Base-by-base conservation (phyloP, 1,140 invertebrate genomes). In the Drosophila busckii region DNA sequence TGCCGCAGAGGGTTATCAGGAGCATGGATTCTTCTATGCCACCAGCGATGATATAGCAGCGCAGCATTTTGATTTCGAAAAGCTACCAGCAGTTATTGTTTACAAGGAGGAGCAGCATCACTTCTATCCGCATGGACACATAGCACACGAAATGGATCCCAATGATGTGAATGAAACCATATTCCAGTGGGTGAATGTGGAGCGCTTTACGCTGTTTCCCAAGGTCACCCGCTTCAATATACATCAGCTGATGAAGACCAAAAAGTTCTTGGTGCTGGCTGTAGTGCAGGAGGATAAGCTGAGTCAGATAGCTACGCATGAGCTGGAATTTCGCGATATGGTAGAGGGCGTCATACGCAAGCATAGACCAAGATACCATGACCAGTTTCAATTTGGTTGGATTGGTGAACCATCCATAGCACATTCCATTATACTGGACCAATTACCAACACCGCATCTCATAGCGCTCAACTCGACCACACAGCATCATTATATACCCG, bases 341-440 rank as follows among this genome's bases (percentile, higher is more conserved):
- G 90, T 97, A 3, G 93, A 97, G 88, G 91, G 92, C 12, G 90
- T 97, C 37, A 95, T 96, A 44, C 89, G 92, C 58, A 92, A 90
- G 45, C 93, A 94, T 87, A 90, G 93, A 50, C 90, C 92, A 50
- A 92, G 93, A 54, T 94, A 95, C 80, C 94, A 96, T 71, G 90
- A 93, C 31, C 86, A 92, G 73, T 97, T 97, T 86, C 95, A 97
- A 86, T 98, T 98, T 90, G 96, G 96, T 17, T 98, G 96, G 96
- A 91, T 93, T 86, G 95, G 94, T 0, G 93, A 90, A 67, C 93
- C 94, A 9, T 93, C 95, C 20, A 87, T 98, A 64, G 95, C 95
- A 3, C 97, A 97, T 89, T 94, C 93, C 29, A 95, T 98, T 84
- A 95, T 95, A 1, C 95, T 98, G 93, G 92, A 91, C 61, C 90